A percentile compares a stretch with the other conserved stretches of the same genome.
These are phyloP conservation scores for Drosophila lowei DNA, from an alignment of 1,140 invertebrate genomes.

Conservation along the genomic window DNA sequence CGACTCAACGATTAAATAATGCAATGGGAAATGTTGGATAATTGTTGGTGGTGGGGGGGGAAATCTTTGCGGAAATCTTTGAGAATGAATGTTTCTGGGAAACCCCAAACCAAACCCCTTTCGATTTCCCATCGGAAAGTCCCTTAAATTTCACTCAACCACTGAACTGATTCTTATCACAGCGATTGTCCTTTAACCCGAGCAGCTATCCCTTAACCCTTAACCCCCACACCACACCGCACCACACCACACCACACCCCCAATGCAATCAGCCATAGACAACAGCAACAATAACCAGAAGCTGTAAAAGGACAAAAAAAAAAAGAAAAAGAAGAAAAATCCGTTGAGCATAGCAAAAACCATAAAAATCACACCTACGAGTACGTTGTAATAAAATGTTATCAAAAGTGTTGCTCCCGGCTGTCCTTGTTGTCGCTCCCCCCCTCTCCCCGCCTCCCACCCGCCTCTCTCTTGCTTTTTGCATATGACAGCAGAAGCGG, in stretches of 20 bases:
- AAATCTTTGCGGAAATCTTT: background rate
- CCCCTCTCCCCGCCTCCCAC: background rate
- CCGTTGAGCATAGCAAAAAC: conserved; percentile 78
- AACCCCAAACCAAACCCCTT: background rate
- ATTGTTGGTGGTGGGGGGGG: background rate
- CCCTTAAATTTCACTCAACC: conserved; percentile 49
- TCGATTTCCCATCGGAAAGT: conserved; percentile 9
- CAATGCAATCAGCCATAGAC: conserved; percentile 71
- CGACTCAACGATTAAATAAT: conserved; percentile 12
- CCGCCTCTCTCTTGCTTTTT: conserved; percentile 45
- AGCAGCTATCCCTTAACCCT: conserved; percentile 32
- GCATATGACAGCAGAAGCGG: conserved; percentile 72
- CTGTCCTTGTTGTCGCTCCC: conserved; percentile 44
- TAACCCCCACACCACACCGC: background rate
- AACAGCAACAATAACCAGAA: conserved; percentile 41
- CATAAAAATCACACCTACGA: conserved; percentile 82
- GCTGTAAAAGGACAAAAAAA: conserved; percentile 29
- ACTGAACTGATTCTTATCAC: conserved; percentile 43
- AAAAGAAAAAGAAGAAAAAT: conserved; percentile 54
- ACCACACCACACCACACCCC: background rate
- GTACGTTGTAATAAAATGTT: conserved; percentile 82
- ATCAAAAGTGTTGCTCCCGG: conserved; percentile 77
- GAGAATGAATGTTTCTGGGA: background rate
- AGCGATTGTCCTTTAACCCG: conserved; percentile 37
- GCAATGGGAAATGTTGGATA: background rate